Evolutionary conservation across 2,113 vertebrate species (phyloP).

Genomic region (Actinemys pallida): DNA sequence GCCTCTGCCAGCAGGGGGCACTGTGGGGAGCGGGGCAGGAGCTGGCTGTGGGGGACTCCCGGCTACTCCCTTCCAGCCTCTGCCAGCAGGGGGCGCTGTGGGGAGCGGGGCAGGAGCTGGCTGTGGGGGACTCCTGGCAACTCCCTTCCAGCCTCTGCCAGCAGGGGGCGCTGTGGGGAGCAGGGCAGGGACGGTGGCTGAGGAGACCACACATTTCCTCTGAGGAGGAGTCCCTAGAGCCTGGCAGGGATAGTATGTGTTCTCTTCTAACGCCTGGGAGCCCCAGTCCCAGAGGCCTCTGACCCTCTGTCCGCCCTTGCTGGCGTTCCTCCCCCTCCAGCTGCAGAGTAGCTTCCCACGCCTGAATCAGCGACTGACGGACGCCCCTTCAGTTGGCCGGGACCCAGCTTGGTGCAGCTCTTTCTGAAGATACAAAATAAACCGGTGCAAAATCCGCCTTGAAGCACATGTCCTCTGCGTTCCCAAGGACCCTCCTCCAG

Average conservation of each 20-base stretch:
- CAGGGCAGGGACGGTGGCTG: background rate
- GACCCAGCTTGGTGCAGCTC: background rate
- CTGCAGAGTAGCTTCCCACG: background rate
- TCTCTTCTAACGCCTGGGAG: background rate
- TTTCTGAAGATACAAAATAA: constrained; percentile 17
- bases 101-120: no score
- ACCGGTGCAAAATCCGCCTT: background rate
- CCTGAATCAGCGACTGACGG: background rate
- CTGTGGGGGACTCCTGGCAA: no score
- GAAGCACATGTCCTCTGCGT: constrained; percentile 7
- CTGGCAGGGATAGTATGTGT: background rate
- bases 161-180: background rate
- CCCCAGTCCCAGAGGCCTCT: rapidly evolving
- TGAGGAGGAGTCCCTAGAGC: background rate
- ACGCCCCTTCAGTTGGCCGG: background rate
- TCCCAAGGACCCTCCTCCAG: background rate
- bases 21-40: background rate
- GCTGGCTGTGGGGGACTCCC: background rate
- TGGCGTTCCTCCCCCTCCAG: background rate
- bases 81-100: no score
- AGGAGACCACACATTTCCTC: no score
- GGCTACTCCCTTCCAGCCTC: no score
- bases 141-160: background rate
- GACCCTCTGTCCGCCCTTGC: rapidly evolving
- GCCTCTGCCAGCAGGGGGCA: background rate